Evolutionary conservation across 2,797 vertebrate species (phyloP).

Genomic region (Rhadinocentrus ornatus): DNA sequence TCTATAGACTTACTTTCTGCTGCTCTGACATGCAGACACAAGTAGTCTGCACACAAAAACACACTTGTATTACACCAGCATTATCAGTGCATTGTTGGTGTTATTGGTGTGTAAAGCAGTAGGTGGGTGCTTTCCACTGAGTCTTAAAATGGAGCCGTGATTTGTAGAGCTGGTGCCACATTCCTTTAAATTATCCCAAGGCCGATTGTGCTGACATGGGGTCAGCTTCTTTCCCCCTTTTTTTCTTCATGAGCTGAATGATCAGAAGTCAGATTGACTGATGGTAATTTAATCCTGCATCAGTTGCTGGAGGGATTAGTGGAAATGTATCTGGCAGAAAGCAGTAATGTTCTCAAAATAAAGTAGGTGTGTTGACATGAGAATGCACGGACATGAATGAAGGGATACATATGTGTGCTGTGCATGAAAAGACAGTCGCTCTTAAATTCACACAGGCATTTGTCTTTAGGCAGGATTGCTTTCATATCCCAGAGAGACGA

Average conservation of each 20-base stretch:
- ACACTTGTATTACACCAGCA: background rate
- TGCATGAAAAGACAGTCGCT: background rate
- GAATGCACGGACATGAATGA: constrained; percentile 36
- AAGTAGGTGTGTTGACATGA: constrained; percentile 65
- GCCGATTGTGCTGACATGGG: constrained; percentile 42
- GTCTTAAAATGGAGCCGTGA: constrained; percentile 35
- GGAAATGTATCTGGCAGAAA: constrained; percentile 67
- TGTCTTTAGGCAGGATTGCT: constrained; percentile 15
- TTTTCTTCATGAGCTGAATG: constrained; percentile 53
- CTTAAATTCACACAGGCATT: background rate
- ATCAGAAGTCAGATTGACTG: constrained; percentile 63
- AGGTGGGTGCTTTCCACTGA: constrained; percentile 24
- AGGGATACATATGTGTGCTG: constrained; percentile 19
- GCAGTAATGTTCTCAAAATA: constrained; percentile 61
- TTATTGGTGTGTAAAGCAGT: constrained; percentile 3
- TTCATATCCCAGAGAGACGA: constrained; percentile 29
- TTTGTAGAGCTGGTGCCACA: constrained; percentile 67
- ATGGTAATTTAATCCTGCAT: constrained; percentile 69
- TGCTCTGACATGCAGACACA: constrained; percentile 36
- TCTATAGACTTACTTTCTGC: constrained; percentile 16
- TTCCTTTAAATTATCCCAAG: constrained; percentile 65
- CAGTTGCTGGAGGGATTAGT: constrained; percentile 59
- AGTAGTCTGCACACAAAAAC: constrained; percentile 9
- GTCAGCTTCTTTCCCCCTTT: constrained; percentile 31
- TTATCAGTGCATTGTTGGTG: background rate